These are phyloP conservation scores for Novumbra hubbsi DNA, from an alignment of 2,797 vertebrate genomes.

Conservation along the genomic window DNA sequence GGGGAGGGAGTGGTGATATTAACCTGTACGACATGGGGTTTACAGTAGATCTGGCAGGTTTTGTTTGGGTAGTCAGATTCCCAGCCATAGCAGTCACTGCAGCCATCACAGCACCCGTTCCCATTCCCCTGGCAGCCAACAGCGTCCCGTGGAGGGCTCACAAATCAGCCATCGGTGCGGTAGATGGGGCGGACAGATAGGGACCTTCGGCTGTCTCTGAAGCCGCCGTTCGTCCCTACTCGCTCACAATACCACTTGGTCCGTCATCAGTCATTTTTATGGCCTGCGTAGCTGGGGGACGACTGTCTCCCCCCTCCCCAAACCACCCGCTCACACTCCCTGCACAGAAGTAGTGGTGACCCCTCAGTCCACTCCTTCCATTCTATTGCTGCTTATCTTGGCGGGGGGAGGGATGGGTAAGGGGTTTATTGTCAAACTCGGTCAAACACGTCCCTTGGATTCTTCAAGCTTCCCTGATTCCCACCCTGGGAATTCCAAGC, in stretches of 20 bases:
- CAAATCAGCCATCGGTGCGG: slow-evolving; percentile 68
- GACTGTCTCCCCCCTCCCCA: not conserved
- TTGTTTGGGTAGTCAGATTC: slow-evolving; percentile 57
- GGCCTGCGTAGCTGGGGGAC: slow-evolving; percentile 25
- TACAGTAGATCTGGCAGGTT: slow-evolving; percentile 47
- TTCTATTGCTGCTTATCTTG: slow-evolving; percentile 29
- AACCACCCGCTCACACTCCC: not conserved
- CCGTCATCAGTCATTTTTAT: slow-evolving; percentile 73
- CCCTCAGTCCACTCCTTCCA: slow-evolving; percentile 17
- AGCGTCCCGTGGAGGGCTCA: slow-evolving; percentile 55
- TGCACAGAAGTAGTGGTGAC: slow-evolving; percentile 27
- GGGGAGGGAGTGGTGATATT: slow-evolving; percentile 3
- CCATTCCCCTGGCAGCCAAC: slow-evolving; percentile 56
- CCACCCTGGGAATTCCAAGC: slow-evolving; percentile 22
- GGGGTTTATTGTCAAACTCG: slow-evolving; percentile 49
- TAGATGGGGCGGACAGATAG: slow-evolving; percentile 70
- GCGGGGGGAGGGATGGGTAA: slow-evolving; percentile 34
- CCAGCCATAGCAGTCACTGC: slow-evolving; percentile 52
- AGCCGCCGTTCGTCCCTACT: slow-evolving; percentile 4
- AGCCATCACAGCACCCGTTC: slow-evolving; percentile 69
- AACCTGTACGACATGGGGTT: not conserved
- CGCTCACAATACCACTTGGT: slow-evolving; percentile 62
- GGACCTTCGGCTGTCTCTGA: slow-evolving; percentile 21
- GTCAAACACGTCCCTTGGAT: slow-evolving; percentile 50
- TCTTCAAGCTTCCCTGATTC: slow-evolving; percentile 30